phyloP scores from a whole-genome alignment of 2,797 vertebrate genomes.

The Knipowitschia caucasica region DNA sequence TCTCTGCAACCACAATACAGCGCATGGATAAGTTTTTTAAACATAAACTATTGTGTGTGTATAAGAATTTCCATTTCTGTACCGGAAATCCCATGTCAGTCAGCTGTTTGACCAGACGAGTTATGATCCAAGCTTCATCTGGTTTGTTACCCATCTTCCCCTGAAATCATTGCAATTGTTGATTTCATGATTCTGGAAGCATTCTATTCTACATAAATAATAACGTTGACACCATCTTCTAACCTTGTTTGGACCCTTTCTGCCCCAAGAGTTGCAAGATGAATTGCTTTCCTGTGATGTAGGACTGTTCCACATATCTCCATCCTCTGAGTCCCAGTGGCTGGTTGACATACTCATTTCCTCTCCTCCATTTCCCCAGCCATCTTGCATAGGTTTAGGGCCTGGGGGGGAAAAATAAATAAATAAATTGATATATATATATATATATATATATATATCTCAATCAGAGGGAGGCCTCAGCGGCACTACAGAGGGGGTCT shows the following conservation, averaged over 20 bases:
- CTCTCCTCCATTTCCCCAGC: conserved; percentile 92
- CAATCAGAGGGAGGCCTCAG: too few species aligned
- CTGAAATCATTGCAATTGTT: conserved; percentile 59
- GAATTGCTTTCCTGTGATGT: conserved; percentile 91
- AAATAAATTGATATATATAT: too few species aligned
- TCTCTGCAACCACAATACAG: conserved; percentile 77
- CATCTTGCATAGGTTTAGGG: conserved; percentile 99
- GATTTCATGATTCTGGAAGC: not conserved
- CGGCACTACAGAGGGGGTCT: too few species aligned
- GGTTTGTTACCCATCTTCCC: conserved; percentile 90
- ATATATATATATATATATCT: too few species aligned
- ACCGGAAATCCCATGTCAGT: conserved; percentile 99
- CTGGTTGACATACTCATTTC: conserved; percentile 82
- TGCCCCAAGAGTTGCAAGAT: conserved; percentile 93
- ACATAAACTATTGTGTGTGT: not conserved
- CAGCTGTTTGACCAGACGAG: conserved; percentile 95
- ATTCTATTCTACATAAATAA: not conserved
- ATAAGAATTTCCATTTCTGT: conserved; percentile 6
- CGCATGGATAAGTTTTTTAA: not conserved
- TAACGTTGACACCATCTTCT: conserved; percentile 1
- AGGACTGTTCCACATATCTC: conserved; percentile 92
- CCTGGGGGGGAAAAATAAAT: conserved; percentile 62
- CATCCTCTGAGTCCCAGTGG: conserved; percentile 94
- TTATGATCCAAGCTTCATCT: conserved; percentile 96
- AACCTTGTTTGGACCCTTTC: conserved; percentile 92